These are phyloP conservation scores for Malacoraja senta DNA, from an alignment of 2,797 vertebrate species.

Conservation along the genomic window DNA sequence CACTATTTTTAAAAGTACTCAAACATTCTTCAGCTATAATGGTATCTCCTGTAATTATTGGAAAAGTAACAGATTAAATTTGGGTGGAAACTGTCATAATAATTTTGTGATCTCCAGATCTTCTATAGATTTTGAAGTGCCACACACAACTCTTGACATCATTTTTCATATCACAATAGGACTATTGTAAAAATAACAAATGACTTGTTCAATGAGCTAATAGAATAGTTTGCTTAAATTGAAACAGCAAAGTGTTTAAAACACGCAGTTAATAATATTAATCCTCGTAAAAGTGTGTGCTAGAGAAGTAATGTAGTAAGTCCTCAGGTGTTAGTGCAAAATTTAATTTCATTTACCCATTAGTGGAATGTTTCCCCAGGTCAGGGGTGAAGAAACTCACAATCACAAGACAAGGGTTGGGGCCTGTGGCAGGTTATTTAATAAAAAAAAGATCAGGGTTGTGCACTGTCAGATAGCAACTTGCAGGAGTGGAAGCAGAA, in stretches of 20 bases:
- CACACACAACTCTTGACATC: slow-evolving; percentile 12
- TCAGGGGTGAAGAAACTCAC: too few species aligned
- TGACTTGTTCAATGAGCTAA: not conserved
- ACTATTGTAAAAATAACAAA: not conserved
- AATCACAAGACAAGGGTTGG: too few species aligned
- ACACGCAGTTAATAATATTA: not conserved
- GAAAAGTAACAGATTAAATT: not conserved
- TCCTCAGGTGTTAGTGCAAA: too few species aligned
- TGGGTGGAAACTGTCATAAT: not conserved
- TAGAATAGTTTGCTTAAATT: not conserved
- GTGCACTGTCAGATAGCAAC: too few species aligned
- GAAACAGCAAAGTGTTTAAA: too few species aligned
- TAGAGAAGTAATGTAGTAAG: too few species aligned
- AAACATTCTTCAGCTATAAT: not conserved
- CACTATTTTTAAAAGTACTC: not conserved
- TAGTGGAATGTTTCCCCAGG: too few species aligned
- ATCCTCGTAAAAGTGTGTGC: too few species aligned
- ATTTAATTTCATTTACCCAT: too few species aligned
- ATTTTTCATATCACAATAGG: not conserved
- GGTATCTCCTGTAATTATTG: not conserved
- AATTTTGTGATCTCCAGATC: slow-evolving; percentile 5
- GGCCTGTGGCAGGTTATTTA: too few species aligned
- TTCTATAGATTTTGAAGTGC: not conserved
- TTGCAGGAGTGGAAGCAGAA: too few species aligned
- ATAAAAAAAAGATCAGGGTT: too few species aligned